These are phyloP conservation scores for Dione juno DNA, from an alignment of 2,888 invertebrate genomes.

Conservation along the genomic window DNA sequence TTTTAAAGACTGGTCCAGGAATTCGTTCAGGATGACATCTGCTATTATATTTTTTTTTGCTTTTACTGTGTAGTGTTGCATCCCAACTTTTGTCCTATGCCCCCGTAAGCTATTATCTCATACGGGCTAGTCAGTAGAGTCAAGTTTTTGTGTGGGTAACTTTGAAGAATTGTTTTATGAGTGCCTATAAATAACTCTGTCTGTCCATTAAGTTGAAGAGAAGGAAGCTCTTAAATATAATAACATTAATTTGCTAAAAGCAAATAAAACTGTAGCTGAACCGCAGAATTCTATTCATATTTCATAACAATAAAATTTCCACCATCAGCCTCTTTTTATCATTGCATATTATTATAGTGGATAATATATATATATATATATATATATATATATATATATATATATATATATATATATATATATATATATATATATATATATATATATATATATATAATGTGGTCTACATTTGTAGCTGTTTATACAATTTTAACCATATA, in stretches of 20 bases:
- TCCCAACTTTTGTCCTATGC: slow-evolving; percentile 77
- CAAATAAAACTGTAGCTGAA: slow-evolving; percentile 32
- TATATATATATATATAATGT: no score
- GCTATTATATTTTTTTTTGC: slow-evolving; percentile 67
- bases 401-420: no score
- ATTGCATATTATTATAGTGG: background rate
- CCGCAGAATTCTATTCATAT: background rate
- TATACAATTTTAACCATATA: background rate
- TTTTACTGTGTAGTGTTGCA: slow-evolving; percentile 69
- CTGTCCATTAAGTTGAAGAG: slow-evolving; percentile 44
- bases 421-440: no score
- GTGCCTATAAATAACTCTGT: slow-evolving; percentile 67
- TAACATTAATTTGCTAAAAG: slow-evolving; percentile 57
- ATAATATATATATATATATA: no score
- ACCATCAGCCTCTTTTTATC: no score
- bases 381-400: no score
- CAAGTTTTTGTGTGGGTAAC: slow-evolving; percentile 73
- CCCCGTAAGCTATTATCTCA: slow-evolving; percentile 76
- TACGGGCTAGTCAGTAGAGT: slow-evolving; percentile 70
- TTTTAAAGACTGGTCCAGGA: slow-evolving; percentile 72
- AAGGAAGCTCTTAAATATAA: slow-evolving; percentile 60
- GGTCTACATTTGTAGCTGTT: no score
- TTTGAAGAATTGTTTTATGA: slow-evolving; percentile 82
- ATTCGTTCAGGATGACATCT: slow-evolving; percentile 73
- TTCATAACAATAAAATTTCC: no score